These are phyloP conservation scores for Girardinus metallicus DNA, from an alignment of 2,797 vertebrate species.

Conservation along the genomic window DNA sequence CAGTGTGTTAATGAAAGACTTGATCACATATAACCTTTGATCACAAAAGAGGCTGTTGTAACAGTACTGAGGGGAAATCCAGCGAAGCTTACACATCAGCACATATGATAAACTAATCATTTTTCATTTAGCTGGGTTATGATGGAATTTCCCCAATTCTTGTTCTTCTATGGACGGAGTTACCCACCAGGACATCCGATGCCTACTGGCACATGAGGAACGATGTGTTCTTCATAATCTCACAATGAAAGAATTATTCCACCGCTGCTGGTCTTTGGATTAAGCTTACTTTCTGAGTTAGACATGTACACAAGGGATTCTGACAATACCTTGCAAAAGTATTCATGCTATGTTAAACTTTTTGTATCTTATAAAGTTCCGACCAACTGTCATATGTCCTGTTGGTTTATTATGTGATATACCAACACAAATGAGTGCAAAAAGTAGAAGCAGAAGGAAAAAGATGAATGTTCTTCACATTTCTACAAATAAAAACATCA, in stretches of 20 bases:
- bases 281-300: background rate
- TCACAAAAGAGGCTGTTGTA: constrained; percentile 54
- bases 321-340: background rate
- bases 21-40: constrained; percentile 48
- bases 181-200: constrained; percentile 68
- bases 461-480: background rate
- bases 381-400: background rate
- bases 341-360: background rate
- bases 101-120: constrained; percentile 53
- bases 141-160: constrained; percentile 67
- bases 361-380: background rate
- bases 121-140: constrained; percentile 41
- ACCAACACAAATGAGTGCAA: background rate
- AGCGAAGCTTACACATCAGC: constrained; percentile 11
- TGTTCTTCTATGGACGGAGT: constrained; percentile 61
- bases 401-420: background rate
- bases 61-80: constrained; percentile 58
- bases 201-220: constrained; percentile 25
- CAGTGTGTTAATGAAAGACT: constrained; percentile 49
- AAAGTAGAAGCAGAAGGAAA: background rate
- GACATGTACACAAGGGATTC: background rate
- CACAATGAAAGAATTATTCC: constrained; percentile 49
- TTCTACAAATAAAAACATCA: background rate
- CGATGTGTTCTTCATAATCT: constrained; percentile 6
- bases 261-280: constrained; percentile 23